Evolutionary conservation across 2,113 vertebrate genomes (phyloP).

Genomic region (Drymodes brunneopygia): DNA sequence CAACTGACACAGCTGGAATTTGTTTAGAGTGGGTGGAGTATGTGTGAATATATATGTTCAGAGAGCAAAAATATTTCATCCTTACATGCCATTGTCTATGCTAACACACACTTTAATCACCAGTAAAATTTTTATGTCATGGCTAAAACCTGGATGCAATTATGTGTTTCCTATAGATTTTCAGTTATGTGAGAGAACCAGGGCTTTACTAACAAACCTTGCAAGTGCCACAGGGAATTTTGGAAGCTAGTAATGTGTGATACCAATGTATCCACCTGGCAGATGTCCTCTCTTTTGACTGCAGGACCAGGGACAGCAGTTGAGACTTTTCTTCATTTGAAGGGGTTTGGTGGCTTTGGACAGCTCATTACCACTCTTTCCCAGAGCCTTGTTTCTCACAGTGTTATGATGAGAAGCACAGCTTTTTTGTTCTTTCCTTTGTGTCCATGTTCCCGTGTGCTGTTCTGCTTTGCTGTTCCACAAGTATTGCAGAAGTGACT

Average conservation of each 20-base stretch:
- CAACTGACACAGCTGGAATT: not conserved
- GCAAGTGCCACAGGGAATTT: not conserved
- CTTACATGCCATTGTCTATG: not conserved
- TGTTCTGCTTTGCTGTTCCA: not conserved
- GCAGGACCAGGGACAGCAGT: not conserved
- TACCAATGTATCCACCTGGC: not conserved
- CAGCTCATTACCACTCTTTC: not conserved
- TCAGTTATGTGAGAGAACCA: not conserved
- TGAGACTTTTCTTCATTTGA: not conserved
- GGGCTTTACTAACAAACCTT: not conserved
- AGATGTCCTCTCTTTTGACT: not conserved
- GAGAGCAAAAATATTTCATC: not conserved
- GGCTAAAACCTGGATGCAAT: not conserved
- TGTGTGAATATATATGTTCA: not conserved
- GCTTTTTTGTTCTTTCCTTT: not conserved
- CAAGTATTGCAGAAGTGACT: accelerated
- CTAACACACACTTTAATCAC: not conserved
- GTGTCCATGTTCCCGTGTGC: not conserved
- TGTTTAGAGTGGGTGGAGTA: not conserved
- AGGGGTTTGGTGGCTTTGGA: not conserved
- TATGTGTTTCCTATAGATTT: not conserved
- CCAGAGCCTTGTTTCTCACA: not conserved
- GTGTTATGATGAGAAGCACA: not conserved
- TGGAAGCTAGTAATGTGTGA: not conserved
- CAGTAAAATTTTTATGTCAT: not conserved